phyloP scores from a whole-genome alignment of 2,113 vertebrate genomes.

The Pristiophorus japonicus region DNA sequence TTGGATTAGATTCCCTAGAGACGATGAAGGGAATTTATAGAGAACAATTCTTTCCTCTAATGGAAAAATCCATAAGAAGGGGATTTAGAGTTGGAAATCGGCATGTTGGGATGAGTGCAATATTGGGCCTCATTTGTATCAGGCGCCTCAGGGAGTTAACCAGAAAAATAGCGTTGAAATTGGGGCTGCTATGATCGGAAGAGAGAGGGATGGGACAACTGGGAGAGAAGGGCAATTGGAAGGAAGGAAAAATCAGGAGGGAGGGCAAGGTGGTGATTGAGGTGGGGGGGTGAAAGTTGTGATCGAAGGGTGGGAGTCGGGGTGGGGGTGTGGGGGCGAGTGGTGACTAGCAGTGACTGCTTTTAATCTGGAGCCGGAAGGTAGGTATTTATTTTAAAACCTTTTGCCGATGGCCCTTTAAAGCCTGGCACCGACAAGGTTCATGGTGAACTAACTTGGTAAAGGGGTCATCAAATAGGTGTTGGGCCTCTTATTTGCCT shows the following conservation, averaged over 20 bases:
- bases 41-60: not conserved
- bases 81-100: not conserved
- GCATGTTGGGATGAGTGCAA: not conserved
- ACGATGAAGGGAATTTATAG: not conserved
- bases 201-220: not conserved
- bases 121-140: not conserved
- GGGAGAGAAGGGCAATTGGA: not conserved
- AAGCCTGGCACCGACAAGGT: no score
- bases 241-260: not conserved
- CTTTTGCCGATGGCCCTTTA: no score
- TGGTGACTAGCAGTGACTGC: no score
- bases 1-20: not conserved
- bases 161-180: no score
- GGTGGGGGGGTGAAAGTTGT: not conserved
- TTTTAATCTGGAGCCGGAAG: no score
- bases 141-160: no score
- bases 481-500: no score
- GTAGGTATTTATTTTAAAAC: no score
- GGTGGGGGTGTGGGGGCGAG: not conserved
- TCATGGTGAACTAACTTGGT: no score
- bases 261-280: not conserved
- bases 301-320: not conserved
- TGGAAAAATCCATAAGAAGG: not conserved
- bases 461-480: no score
- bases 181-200: not conserved